Conservation (phyloP, 2,113 vertebrate genomes). For the Raja brachyura region DNA sequence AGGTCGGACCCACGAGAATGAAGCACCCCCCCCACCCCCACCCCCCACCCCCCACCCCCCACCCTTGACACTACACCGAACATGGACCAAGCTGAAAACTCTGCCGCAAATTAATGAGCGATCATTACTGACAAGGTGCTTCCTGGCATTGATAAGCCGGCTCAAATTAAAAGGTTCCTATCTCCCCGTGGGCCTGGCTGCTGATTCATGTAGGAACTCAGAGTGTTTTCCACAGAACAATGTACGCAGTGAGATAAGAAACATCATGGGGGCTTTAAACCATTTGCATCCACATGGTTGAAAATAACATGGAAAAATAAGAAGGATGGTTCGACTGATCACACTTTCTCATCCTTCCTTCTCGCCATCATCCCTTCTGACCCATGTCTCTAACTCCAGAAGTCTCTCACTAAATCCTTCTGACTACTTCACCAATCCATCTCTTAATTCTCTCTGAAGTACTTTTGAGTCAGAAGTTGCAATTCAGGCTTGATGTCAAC, state of each 20-base stretch:
- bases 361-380: background rate
- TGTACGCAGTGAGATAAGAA: background rate
- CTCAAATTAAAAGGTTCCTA: background rate
- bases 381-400: too few species aligned
- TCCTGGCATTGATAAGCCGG: background rate
- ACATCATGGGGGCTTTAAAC: background rate
- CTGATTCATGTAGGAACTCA: background rate
- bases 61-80: background rate
- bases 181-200: background rate
- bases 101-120: background rate
- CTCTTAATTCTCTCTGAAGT: background rate
- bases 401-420: too few species aligned
- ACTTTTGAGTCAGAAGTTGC: too few species aligned
- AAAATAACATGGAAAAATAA: background rate
- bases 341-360: background rate
- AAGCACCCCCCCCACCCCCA: too few species aligned
- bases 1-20: background rate
- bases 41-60: too few species aligned
- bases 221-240: background rate
- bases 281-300: background rate
- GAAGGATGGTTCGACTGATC: background rate
- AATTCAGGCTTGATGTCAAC: too few species aligned
- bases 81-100: background rate
- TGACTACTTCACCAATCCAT: too few species aligned
- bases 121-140: background rate